Evolutionary conservation across 2,113 vertebrate genomes (phyloP), one percentile per base, ranked within the genome.

Genomic region (Epinephelus fuscoguttatus): DNA sequence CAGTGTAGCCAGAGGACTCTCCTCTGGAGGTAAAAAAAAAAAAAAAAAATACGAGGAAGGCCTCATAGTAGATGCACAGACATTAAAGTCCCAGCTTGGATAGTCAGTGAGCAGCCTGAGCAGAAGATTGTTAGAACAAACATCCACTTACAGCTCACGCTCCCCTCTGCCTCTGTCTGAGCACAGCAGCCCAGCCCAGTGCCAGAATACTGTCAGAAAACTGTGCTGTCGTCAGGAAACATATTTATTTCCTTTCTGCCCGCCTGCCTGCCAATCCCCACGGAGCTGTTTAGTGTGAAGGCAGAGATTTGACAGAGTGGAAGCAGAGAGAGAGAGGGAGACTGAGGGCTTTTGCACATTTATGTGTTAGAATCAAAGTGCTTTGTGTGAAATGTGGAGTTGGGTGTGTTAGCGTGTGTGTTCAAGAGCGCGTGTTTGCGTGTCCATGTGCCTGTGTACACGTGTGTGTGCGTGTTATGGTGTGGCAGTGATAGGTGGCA

Each of bases 171-270:
- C 89, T 80, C 78, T 42, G 75, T 88, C 81, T 86, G 84, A 90
- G 84, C 84, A 76, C 80, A 85, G 82, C 84, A 85, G 86, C 89
- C 84, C 82, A 82, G 77, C 87, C 82, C 88, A 76, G 81, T 86
- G 93, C 93, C 91, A 89, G 88, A 92, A 84, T 88, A 78, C 90
- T 94, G 93, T 94, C 87, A 89, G 89, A 89, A 93, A 94, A 92
- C 87, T 88, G 89, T 82, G 85, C 90, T 93, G 90, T 92, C 89
- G 88, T 93, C 87, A 91, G 90, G 86, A 92, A 95, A 94, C 94
- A 95, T 94, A 94, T 94, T 95, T 95, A 94, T 95, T 95, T 95
- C 88, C 82, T 90, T 82, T 87, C 79, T 90, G 82, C 85, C 81
- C 62, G 83, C 79, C 88, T 88, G 84, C 83, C 82, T 91, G 82